Base-by-base conservation (phyloP, 2,797 vertebrate genomes). In the Lepus oiostolus region DNA sequence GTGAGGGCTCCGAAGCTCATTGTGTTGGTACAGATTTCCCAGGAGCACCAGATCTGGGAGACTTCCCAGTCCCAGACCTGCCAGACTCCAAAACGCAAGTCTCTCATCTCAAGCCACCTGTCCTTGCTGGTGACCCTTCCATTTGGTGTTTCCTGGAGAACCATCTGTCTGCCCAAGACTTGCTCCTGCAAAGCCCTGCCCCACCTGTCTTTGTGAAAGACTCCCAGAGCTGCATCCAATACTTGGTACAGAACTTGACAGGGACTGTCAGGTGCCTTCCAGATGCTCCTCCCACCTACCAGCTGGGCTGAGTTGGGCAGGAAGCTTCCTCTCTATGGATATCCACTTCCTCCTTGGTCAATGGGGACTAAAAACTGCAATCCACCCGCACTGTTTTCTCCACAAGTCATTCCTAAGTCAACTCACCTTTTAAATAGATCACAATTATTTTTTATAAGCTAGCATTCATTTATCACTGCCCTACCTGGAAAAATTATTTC, bases 141-240 rank as follows among this genome's bases (percentile, higher is more conserved):
- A 35, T 50, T 65, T 50, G 5, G 19, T 30, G 26, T 93, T 52
- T 68, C 14, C 67, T 62, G 28, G 35, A 91, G 13, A 91, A 54
- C 35, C 28, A 63, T 47, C 62, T 91, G 82, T 32, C n/a, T 35
- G n/a, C 26, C 54, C 13, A 52, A 67, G n/a, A 88, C 62, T 81
- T 26, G 42, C 17, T 74, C 42, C 32, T 14, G 5, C 62, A 81
- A 67, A 94, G 75, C 76, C 83, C 58, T 89, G 86, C 67, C 89
- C 79, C 38, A 63, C 60, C 90, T 77, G 58, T 93, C 88, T 95
- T 88, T 74, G 30, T 91, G 95, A 96, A 84, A 84, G 28, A 95
- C n/a, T 85, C 71, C 58, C 32, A 30, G 87, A 89, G 62, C 32
- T 19, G 72, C 93, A 62, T 50, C 90, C 76, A 81, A 89, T 72